These are phyloP conservation scores for Thaumetopoea pityocampa DNA, from an alignment of 1,140 invertebrate species.

Conservation along the genomic window DNA sequence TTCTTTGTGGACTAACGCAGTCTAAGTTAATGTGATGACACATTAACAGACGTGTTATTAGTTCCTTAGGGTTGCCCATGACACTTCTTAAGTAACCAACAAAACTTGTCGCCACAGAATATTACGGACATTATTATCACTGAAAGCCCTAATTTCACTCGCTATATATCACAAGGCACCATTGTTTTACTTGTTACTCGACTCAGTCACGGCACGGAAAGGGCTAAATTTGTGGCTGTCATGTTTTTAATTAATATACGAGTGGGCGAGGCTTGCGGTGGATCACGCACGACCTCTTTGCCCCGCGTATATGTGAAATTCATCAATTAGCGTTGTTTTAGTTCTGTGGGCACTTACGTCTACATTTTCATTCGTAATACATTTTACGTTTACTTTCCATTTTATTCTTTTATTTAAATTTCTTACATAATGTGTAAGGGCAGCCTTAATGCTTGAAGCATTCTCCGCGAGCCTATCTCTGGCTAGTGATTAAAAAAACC, in stretches of 20 bases:
- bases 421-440: no score
- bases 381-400: no score
- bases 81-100: no score
- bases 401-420: no score
- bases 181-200: constrained; percentile 27
- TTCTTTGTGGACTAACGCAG: no score
- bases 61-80: no score
- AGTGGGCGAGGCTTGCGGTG: constrained; percentile 29
- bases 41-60: no score
- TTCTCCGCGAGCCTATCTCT: no score
- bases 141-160: constrained; percentile 12
- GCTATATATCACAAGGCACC: background rate
- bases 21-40: no score
- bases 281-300: constrained; percentile 28
- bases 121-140: constrained; percentile 14
- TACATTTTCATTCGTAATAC: constrained; percentile 19
- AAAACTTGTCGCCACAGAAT: no score
- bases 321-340: constrained; percentile 35
- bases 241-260: constrained; percentile 61
- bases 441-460: no score
- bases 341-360: constrained; percentile 11
- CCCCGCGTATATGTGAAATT: constrained; percentile 30
- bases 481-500: no score
- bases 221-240: constrained; percentile 48
- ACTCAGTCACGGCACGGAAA: constrained; percentile 35